A percentile compares a stretch with the other conserved stretches of the same genome.
phyloP scores from a whole-genome alignment of 2,113 vertebrate species.

The Clarias batrachus region DNA sequence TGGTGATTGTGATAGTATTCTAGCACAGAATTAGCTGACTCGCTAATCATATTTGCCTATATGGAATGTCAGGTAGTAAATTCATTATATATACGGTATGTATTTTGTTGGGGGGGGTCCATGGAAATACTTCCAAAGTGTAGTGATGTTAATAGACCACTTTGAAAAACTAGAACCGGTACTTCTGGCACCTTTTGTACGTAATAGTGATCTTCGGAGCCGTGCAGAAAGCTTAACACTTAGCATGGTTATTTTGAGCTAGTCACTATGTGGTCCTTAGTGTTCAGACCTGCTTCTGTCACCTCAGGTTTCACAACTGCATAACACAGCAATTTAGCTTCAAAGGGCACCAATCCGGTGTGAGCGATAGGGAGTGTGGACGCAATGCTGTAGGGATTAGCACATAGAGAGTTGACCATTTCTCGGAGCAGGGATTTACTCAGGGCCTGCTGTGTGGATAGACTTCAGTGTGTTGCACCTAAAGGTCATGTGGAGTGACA shows the following conservation, averaged over 20 bases:
- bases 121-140: neutral
- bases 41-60: neutral
- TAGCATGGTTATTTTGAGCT: constrained; percentile 15
- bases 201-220: neutral
- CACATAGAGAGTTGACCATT: constrained; percentile 36
- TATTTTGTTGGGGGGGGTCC: too few relatives aligned
- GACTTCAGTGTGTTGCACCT: constrained; percentile 36
- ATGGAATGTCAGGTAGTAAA: neutral
- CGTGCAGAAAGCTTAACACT: neutral
- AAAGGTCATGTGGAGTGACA: constrained; percentile 13
- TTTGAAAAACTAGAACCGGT: neutral
- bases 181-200: neutral
- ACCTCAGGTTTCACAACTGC: constrained; percentile 48
- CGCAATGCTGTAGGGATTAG: constrained; percentile 47
- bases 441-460: constrained; percentile 41
- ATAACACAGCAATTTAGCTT: constrained; percentile 50
- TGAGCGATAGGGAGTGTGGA: constrained; percentile 33
- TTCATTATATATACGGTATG: too few relatives aligned
- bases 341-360: constrained; percentile 50
- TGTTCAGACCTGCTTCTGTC: constrained; percentile 35
- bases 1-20: neutral
- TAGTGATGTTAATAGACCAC: neutral
- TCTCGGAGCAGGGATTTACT: constrained; percentile 37
- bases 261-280: constrained; percentile 27
- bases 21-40: neutral